Evolutionary conservation across 2,888 invertebrate species (phyloP), one percentile per base, ranked within the genome.

Genomic region (Eretmocerus hayati): DNA sequence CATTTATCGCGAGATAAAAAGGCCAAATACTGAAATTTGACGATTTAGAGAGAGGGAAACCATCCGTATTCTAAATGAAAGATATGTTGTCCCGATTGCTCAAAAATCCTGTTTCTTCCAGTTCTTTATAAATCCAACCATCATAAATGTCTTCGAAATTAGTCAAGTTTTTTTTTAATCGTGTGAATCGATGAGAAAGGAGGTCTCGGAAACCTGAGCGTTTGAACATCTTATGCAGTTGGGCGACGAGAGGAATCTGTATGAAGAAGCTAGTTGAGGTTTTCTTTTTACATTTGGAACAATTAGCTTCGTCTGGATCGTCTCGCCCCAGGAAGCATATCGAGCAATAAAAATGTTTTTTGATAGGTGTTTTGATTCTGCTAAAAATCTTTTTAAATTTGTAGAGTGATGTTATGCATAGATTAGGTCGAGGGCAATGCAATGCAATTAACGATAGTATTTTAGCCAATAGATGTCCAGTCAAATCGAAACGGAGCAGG

Each of bases 11-110:
- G 3, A 56, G 31, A 42, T 46, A 54, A n/a, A 54, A 48, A 2
- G 50, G 52, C 54, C 52, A 54, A 9, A 54, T 56, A 9, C 32
- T 9, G 16, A 46, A 48, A 16, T 49, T 50, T 13, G 55, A 55
- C 0, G 56, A 54, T 23, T 53, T 54, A 16, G 41, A 53, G 2
- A 53, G 16, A 2, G 54, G 45, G 5, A 54, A 33, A 2, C 54
- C 53, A 30, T 54, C 52, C 1, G 53, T 53, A 42, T 54, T 52
- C 54, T 48, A 54, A 2, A 36, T 52, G 11, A 54, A 41, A 6
- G 53, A 50, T 6, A 56, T 47, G 38, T 54, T 51, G 30, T 53
- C 46, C 20, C 6, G 41, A 48, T 26, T 1, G 48, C 43, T 16
- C 52, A 16, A 31, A 46, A 21, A 16, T 42, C 19, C 9, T 19